Percentiles rank a stretch among this genome's conserved stretches.
These are phyloP conservation scores for Acleris literana DNA, from an alignment of 2,888 invertebrate genomes.

Conservation along the genomic window DNA sequence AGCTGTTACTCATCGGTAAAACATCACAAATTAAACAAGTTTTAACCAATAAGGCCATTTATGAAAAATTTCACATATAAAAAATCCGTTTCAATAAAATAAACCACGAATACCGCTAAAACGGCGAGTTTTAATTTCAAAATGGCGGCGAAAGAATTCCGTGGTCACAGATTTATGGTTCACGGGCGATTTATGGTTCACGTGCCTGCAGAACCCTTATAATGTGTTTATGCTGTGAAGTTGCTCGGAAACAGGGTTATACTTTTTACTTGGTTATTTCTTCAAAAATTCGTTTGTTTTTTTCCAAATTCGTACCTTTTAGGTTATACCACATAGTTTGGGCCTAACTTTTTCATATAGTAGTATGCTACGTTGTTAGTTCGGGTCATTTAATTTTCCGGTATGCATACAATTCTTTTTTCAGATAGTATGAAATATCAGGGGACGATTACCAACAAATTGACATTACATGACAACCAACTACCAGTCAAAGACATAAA, in stretches of 20 bases:
- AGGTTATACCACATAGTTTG: too few species aligned
- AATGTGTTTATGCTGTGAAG: constrained; percentile 28
- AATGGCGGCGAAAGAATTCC: constrained; percentile 31
- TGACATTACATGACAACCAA: too few species aligned
- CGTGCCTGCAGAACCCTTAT: constrained; percentile 18
- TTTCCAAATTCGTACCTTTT: background rate
- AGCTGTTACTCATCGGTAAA: too few species aligned
- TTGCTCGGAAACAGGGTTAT: constrained; percentile 18
- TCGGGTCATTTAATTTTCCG: too few species aligned
- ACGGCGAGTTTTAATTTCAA: constrained; percentile 30
- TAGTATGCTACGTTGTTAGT: too few species aligned
- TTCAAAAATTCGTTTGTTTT: constrained; percentile 2
- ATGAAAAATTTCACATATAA: background rate
- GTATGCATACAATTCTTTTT: too few species aligned
- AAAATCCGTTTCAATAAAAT: constrained; percentile 15
- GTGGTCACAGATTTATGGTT: constrained; percentile 43
- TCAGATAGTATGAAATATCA: too few species aligned
- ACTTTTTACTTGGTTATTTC: background rate
- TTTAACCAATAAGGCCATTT: too few species aligned
- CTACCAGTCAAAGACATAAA: too few species aligned
- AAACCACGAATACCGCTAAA: constrained; percentile 21
- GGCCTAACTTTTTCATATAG: too few species aligned
- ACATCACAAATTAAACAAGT: too few species aligned
- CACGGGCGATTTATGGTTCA: constrained; percentile 43
- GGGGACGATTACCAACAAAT: too few species aligned